Evolutionary conservation across 2,113 vertebrate species (phyloP).

Genomic region (Phasianus colchicus): DNA sequence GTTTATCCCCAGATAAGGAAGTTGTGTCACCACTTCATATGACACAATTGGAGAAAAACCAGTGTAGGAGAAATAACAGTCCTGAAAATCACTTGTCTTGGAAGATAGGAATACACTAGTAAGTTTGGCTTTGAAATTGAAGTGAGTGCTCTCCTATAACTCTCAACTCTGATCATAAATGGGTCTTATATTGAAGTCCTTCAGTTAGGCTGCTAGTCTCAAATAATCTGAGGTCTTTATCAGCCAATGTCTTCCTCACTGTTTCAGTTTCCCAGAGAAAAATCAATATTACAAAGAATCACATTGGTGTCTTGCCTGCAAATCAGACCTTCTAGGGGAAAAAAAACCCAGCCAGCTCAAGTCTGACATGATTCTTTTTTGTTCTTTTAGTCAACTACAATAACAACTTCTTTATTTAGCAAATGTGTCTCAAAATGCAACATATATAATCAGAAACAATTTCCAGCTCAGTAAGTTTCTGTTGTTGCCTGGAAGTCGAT

Average conservation of each 20-base stretch:
- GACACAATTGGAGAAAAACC: background rate
- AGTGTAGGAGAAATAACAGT: background rate
- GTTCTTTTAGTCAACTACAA: background rate
- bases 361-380: background rate
- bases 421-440: background rate
- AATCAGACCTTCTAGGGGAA: background rate
- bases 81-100: background rate
- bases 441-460: background rate
- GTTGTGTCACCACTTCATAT: background rate
- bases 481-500: background rate
- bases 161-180: background rate
- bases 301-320: background rate
- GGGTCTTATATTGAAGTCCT: background rate
- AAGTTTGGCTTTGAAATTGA: background rate
- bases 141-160: background rate
- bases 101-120: background rate
- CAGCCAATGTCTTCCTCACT: background rate
- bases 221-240: background rate
- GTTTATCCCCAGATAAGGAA: background rate
- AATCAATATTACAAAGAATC: background rate
- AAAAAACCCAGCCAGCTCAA: background rate
- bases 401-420: background rate
- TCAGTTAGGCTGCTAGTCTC: background rate
- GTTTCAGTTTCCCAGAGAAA: slow-evolving; percentile 9
- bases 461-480: background rate